Percentiles rank a stretch among this genome's conserved stretches.
phyloP scores from a whole-genome alignment of 2,888 invertebrate genomes.

The Drymonia ruficornis region DNA sequence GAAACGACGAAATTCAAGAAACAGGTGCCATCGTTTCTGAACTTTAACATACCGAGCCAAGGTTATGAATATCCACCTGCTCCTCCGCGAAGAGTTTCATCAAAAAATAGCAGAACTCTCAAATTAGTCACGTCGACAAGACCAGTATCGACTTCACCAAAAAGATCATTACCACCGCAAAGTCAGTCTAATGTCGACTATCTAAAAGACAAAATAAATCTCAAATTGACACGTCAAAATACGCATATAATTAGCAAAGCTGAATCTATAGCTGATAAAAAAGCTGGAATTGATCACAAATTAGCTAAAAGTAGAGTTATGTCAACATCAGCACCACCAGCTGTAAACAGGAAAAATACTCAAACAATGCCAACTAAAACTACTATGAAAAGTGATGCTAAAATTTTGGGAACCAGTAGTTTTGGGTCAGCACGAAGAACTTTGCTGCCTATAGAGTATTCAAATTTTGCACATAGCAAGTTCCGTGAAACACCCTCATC shows the following conservation, averaged over 20 bases:
- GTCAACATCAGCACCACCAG: conserved; percentile 74
- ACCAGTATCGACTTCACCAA: conserved; percentile 67
- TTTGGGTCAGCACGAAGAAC: conserved; percentile 76
- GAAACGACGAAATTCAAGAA: conserved; percentile 82
- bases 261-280: conserved; percentile 42
- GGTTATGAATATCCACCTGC: conserved; percentile 85
- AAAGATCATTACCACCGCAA: conserved; percentile 55
- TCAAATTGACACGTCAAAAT: conserved; percentile 82
- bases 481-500: conserved; percentile 56
- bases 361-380: conserved; percentile 36
- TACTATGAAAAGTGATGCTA: conserved; percentile 48
- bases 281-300: conserved; percentile 32
- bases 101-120: conserved; percentile 89
- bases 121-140: conserved; percentile 85
- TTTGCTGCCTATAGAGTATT: conserved; percentile 72
- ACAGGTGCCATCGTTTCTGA: conserved; percentile 83
- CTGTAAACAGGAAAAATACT: conserved; percentile 66
- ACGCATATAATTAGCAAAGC: conserved; percentile 64
- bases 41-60: conserved; percentile 57
- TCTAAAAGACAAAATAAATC: conserved; percentile 86
- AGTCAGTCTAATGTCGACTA: conserved; percentile 84
- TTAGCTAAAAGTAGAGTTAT: conserved; percentile 52
- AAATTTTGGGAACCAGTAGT: conserved; percentile 68
- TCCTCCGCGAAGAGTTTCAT: conserved; percentile 91
- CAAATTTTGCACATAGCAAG: conserved; percentile 56